phyloP scores from a whole-genome alignment of 2,888 invertebrate species.

The Xylota sylvarum region DNA sequence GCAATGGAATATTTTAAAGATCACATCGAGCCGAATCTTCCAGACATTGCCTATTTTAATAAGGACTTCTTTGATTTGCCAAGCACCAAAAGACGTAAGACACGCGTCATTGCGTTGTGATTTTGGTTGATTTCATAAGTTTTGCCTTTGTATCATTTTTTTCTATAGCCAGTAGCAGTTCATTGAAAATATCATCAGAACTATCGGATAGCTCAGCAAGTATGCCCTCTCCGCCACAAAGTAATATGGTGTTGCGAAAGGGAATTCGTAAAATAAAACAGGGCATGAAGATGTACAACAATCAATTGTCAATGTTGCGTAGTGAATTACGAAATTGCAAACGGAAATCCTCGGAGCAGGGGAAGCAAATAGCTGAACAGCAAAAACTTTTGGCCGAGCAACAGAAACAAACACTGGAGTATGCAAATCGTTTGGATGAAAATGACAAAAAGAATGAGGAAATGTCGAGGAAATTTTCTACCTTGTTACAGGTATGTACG shows the following conservation, averaged over 20 bases:
- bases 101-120: not conserved
- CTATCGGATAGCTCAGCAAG: slow-evolving; percentile 83
- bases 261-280: slow-evolving; percentile 94
- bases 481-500: slow-evolving; percentile 89
- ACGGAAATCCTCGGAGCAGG: slow-evolving; percentile 93
- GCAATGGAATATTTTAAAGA: slow-evolving; percentile 99
- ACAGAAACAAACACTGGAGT: slow-evolving; percentile 91
- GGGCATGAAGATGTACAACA: slow-evolving; percentile 95
- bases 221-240: slow-evolving; percentile 90
- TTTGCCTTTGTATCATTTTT: slow-evolving; percentile 77
- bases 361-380: slow-evolving; percentile 92
- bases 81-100: slow-evolving; percentile 83
- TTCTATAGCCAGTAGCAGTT: slow-evolving; percentile 80
- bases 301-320: slow-evolving; percentile 91
- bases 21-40: slow-evolving; percentile 94
- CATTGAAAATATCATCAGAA: slow-evolving; percentile 82
- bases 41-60: slow-evolving; percentile 94
- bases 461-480: slow-evolving; percentile 94
- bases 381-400: slow-evolving; percentile 90
- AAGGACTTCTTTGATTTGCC: slow-evolving; percentile 91
- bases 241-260: slow-evolving; percentile 94
- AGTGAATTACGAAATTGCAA: slow-evolving; percentile 93
- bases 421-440: slow-evolving; percentile 94
- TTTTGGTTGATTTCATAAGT: slow-evolving; percentile 13
- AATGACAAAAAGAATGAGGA: slow-evolving; percentile 96